These are phyloP conservation scores for Diplosoma virens DNA, from an alignment of 23 tunicate genomes.

Conservation along the genomic window DNA sequence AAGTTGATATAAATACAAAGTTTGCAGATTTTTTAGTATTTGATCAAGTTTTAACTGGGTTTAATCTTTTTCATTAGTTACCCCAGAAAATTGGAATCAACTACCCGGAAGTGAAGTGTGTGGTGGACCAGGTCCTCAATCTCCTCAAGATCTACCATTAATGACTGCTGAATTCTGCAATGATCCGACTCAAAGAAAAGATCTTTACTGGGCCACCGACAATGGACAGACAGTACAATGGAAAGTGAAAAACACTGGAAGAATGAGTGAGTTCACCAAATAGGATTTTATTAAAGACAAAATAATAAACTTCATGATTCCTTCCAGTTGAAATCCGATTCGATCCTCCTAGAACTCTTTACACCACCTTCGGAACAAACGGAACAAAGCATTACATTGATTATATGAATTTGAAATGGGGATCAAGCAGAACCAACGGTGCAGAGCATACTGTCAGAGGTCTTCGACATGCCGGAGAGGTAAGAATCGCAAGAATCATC, in stretches of 20 bases:
- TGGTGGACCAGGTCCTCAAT: too few species aligned
- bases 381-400: conserved; percentile 19
- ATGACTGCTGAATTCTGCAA: background rate
- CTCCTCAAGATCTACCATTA: too few species aligned
- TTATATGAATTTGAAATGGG: conserved; percentile 24
- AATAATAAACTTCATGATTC: background rate
- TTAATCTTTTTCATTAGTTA: too few species aligned
- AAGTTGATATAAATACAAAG: too few species aligned
- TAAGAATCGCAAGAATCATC: background rate
- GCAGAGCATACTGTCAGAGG: conserved; percentile 28
- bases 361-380: conserved; percentile 23
- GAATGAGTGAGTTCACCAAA: background rate
- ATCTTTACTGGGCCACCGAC: conserved; percentile 1
- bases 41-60: too few species aligned
- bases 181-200: too few species aligned
- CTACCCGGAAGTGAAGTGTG: too few species aligned
- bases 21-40: background rate
- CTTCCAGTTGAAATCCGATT: conserved; percentile 18
- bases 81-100: too few species aligned
- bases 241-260: conserved; percentile 18
- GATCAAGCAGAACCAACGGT: background rate
- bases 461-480: conserved; percentile 28
- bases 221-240: background rate
- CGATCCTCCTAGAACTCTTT: background rate
- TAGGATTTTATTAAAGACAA: background rate